Conservation (phyloP, 2,888 invertebrate genomes). For the Cheilosia impressa region DNA sequence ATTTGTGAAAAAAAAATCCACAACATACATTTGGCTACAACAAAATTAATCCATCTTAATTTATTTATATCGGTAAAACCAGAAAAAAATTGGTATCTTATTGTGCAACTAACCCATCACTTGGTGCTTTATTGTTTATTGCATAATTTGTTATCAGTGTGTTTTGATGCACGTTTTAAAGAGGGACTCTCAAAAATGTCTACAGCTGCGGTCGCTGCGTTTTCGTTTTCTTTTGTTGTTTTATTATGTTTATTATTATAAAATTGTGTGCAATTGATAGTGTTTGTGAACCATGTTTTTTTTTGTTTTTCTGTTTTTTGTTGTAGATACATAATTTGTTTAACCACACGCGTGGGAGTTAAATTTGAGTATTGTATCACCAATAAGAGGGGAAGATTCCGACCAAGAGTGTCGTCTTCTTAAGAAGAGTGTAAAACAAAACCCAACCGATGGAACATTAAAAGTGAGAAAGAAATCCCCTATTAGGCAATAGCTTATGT, state of each 20-base stretch:
- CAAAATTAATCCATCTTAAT: neutral
- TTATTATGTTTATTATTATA: constrained; percentile 11
- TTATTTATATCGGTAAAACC: neutral
- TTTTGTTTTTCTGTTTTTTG: neutral
- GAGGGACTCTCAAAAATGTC: neutral
- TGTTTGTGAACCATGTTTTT: constrained; percentile 9
- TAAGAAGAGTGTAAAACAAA: neutral
- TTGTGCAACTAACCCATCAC: constrained; percentile 2
- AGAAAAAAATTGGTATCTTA: neutral
- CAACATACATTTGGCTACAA: neutral
- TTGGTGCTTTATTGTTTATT: constrained; percentile 13
- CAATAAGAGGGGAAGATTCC: neutral
- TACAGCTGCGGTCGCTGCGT: neutral
- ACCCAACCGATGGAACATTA: neutral
- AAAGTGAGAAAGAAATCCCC: neutral
- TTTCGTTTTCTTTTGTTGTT: constrained; percentile 8
- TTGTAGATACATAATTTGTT: constrained; percentile 24
- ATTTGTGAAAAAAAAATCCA: constrained; percentile 3
- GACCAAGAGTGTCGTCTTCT: too few relatives aligned
- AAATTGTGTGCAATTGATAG: constrained; percentile 16
- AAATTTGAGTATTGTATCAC: neutral
- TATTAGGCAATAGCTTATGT: constrained; percentile 1
- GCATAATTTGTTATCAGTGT: constrained; percentile 1
- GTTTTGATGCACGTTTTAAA: constrained; percentile 1
- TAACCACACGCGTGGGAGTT: constrained; percentile 8